Conservation (phyloP, 2,888 invertebrate genomes). For the Caenorhabditis japonica region DNA sequence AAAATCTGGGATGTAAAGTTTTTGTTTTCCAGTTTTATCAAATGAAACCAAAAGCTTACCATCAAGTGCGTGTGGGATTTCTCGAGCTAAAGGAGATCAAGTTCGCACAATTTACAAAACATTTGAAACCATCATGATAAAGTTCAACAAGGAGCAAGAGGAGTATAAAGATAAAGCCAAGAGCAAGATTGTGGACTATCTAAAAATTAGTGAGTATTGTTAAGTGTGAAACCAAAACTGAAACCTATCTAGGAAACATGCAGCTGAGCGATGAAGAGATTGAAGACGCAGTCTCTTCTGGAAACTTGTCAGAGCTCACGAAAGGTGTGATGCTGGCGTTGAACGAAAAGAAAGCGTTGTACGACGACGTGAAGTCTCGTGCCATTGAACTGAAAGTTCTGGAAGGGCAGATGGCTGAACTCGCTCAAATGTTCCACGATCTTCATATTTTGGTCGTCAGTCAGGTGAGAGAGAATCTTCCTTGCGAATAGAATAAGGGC, state of each 20-base stretch:
- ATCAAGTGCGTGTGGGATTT: conserved; percentile 33
- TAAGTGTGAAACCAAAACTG: not conserved
- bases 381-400: conserved; percentile 46
- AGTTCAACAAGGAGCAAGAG: conserved; percentile 57
- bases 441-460: conserved; percentile 49
- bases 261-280: conserved; percentile 52
- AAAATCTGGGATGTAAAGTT: not conserved
- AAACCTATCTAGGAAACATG: conserved; percentile 39
- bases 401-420: conserved; percentile 46
- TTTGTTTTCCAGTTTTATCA: conserved; percentile 32
- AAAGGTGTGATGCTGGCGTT: conserved; percentile 51
- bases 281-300: conserved; percentile 49
- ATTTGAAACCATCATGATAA: conserved; percentile 41
- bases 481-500: not conserved
- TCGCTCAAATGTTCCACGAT: conserved; percentile 56
- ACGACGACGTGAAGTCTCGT: conserved; percentile 52
- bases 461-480: conserved; percentile 24
- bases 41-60: conserved; percentile 35
- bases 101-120: conserved; percentile 43
- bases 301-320: conserved; percentile 50
- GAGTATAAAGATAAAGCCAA: conserved; percentile 56
- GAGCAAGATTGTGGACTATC: conserved; percentile 47
- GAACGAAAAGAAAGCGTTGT: conserved; percentile 52
- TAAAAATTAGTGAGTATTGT: conserved; percentile 54
- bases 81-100: conserved; percentile 42